Conservation (phyloP, 2,888 invertebrate genomes). For the Podotricha telesiphe region DNA sequence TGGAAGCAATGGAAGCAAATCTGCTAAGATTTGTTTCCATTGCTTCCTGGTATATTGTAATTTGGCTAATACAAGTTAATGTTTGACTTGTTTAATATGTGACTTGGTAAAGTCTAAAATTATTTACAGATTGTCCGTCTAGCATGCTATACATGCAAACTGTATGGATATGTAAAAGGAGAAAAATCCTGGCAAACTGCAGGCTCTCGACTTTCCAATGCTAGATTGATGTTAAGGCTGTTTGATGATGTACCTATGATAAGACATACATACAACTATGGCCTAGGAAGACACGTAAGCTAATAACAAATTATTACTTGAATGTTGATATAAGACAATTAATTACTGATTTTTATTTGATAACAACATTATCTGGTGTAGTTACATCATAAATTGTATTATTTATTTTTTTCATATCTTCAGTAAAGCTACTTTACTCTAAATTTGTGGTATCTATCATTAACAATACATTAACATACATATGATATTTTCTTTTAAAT, state of each 20-base stretch:
- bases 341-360: background rate
- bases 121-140: constrained; percentile 87
- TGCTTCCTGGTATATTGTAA: too few species aligned
- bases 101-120: too few species aligned
- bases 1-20: too few species aligned
- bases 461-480: background rate
- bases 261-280: constrained; percentile 88
- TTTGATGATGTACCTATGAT: constrained; percentile 94
- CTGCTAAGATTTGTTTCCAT: too few species aligned
- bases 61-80: too few species aligned
- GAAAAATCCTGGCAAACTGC: constrained; percentile 84
- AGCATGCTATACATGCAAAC: constrained; percentile 90
- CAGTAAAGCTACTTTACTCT: background rate
- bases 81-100: too few species aligned
- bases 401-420: constrained; percentile 6
- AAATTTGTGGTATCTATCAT: background rate
- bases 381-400: background rate
- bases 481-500: too few species aligned
- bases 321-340: constrained; percentile 21
- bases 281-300: constrained; percentile 85
- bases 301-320: constrained; percentile 7
- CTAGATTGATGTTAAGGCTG: constrained; percentile 90
- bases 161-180: constrained; percentile 85
- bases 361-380: background rate
- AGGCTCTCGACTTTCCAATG: constrained; percentile 89